Conservation (phyloP, 2,113 vertebrate genomes). For the Prietella phreatophila region DNA sequence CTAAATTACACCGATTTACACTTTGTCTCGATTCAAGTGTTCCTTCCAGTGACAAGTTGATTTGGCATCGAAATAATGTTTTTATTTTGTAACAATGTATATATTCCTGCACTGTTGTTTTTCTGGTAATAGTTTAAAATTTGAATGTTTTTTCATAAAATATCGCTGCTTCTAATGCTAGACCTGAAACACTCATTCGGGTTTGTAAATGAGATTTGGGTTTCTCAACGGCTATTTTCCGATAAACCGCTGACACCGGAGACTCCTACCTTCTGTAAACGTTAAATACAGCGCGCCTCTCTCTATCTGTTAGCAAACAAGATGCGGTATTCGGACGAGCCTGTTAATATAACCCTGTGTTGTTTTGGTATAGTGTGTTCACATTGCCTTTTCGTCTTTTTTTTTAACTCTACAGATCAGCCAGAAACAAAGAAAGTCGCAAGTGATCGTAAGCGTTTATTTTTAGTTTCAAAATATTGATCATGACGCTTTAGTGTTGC, state of each 20-base stretch:
- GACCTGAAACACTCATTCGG: background rate
- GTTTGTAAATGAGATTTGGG: too few species aligned
- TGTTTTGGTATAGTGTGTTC: conserved; percentile 31
- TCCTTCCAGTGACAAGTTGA: background rate
- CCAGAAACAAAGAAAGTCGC: conserved; percentile 98
- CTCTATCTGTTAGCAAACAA: background rate
- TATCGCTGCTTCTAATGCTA: background rate
- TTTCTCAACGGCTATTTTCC: too few species aligned
- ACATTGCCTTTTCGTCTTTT: background rate
- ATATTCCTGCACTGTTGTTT: background rate
- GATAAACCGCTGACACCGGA: background rate
- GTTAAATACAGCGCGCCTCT: too few species aligned
- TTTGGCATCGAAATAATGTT: background rate
- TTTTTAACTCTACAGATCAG: conserved; percentile 80
- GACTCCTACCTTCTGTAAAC: background rate
- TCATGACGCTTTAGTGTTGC: too few species aligned
- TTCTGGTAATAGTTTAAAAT: background rate
- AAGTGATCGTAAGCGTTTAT: conserved; percentile 87
- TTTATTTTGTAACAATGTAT: background rate
- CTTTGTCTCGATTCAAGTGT: background rate
- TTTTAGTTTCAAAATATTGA: background rate
- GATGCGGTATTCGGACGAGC: background rate
- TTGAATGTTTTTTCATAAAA: background rate
- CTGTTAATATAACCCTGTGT: background rate
- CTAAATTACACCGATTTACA: background rate